phyloP scores from a whole-genome alignment of 2,797 vertebrate genomes.

The Alauda arvensis region DNA sequence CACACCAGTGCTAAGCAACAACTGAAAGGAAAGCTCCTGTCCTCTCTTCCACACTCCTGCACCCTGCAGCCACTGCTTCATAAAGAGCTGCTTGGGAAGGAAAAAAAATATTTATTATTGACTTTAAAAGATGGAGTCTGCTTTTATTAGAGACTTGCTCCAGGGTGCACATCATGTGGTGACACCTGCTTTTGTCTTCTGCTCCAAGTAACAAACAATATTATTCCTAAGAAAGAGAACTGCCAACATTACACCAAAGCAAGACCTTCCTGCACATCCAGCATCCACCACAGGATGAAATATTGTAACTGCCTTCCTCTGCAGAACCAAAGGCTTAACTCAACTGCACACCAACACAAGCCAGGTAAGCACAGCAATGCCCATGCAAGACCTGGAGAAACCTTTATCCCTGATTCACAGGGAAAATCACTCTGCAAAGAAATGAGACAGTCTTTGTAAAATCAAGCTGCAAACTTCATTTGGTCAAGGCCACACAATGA shows the following conservation, averaged over 20 bases:
- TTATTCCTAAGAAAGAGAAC: slow-evolving; percentile 34
- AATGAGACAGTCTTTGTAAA: background rate
- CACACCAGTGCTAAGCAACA: background rate
- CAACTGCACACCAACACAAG: background rate
- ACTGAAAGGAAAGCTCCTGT: background rate
- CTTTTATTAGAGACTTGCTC: slow-evolving; percentile 36
- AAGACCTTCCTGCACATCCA: background rate
- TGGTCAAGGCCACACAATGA: background rate
- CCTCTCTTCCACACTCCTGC: background rate
- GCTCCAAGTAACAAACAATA: slow-evolving; percentile 37
- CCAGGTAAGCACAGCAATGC: background rate
- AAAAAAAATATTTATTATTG: background rate
- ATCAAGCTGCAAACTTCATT: background rate
- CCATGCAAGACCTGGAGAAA: background rate
- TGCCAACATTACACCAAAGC: background rate
- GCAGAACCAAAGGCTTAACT: background rate
- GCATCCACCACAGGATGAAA: background rate
- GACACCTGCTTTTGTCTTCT: slow-evolving; percentile 28
- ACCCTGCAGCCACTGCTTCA: background rate
- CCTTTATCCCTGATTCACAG: background rate
- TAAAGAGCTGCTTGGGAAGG: background rate
- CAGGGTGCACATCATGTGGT: slow-evolving; percentile 30
- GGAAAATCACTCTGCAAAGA: background rate
- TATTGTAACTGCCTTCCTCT: background rate
- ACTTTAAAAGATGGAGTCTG: slow-evolving; percentile 12